Base-by-base conservation (phyloP, 2,797 vertebrate genomes). In the Girardinus metallicus region DNA sequence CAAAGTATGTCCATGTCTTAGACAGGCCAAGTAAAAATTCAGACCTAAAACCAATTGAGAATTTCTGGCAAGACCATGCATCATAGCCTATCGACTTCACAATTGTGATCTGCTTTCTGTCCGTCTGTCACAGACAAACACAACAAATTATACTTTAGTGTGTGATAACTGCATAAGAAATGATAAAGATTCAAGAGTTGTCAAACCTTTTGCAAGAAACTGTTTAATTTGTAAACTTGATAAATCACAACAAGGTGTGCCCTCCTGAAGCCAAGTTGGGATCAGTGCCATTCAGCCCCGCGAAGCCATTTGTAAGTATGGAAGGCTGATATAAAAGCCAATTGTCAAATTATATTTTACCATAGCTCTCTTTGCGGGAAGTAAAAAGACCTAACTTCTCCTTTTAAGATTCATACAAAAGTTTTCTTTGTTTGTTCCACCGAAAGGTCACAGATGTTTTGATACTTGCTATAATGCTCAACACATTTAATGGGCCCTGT, bases 381-480 rank as follows among this genome's bases (percentile, higher is more conserved):
- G 18, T 66, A 44, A 26, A 23, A 57, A 31, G 15, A 36, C 47
- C 0, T 29, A 46, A 34, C 80, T 85, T 85, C 46, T 73, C 26
- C 12, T 49, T 51, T 6, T 70, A 71, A 78, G 86, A 55, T 76
- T 85, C 53, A 71, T 80, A 77, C 62, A 84, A 44, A 87, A 82
- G 73, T 44, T 82, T 80, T 78, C 44, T n/a, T 80, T 90, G 85
- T 91, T 88, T 92, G 76, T 85, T 92, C 87, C 81, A 72, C 57
- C 83, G 80, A 90, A 92, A 93, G 91, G 91, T 93, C 90, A 89
- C 81, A 87, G 84, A 92, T 92, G 91, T 91, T 89, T 85, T 78
- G 83, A 88, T 78, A 85, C 88, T 76, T 81, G 80, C 84, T 85
- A 87, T 51, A 83, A 77, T 84, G 79, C 81, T 87, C 87, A 62